These are phyloP conservation scores for Leucozona laternaria DNA, from an alignment of 2,888 invertebrate genomes.

Conservation along the genomic window DNA sequence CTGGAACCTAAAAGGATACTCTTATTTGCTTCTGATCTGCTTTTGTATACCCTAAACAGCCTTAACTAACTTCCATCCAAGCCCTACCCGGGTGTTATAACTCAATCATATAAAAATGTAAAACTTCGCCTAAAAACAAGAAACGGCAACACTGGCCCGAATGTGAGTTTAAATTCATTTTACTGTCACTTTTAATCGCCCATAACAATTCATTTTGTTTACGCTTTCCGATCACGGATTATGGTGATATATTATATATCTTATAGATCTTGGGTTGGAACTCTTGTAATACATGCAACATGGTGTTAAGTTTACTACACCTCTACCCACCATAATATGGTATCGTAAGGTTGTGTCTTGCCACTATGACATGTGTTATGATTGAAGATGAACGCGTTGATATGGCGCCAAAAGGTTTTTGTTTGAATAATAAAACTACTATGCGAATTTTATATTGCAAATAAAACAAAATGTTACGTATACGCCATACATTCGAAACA, in stretches of 20 bases:
- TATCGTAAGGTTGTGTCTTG: slow-evolving; percentile 28
- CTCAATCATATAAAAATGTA: no score
- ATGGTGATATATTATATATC: neutral
- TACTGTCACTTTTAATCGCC: slow-evolving; percentile 30
- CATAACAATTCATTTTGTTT: slow-evolving; percentile 3
- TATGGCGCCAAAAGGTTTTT: slow-evolving; percentile 17
- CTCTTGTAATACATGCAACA: slow-evolving; percentile 38
- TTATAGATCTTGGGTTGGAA: neutral
- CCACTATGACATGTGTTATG: slow-evolving; percentile 12
- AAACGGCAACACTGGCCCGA: slow-evolving; percentile 7
- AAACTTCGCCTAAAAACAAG: no score
- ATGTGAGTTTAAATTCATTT: slow-evolving; percentile 21
- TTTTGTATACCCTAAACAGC: no score
- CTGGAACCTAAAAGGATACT: no score
- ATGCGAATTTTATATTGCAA: slow-evolving; percentile 35
- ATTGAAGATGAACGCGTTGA: slow-evolving; percentile 25
- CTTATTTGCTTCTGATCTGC: no score
- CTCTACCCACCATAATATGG: neutral
- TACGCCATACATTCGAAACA: slow-evolving; percentile 47
- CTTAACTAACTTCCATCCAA: no score
- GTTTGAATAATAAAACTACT: slow-evolving; percentile 31
- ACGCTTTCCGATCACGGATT: slow-evolving; percentile 30
- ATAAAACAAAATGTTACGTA: slow-evolving; percentile 50
- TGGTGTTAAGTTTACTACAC: slow-evolving; percentile 10
- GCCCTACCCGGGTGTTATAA: no score